Conservation (phyloP, 2,888 invertebrate species). For the Tetragonula carbonaria region DNA sequence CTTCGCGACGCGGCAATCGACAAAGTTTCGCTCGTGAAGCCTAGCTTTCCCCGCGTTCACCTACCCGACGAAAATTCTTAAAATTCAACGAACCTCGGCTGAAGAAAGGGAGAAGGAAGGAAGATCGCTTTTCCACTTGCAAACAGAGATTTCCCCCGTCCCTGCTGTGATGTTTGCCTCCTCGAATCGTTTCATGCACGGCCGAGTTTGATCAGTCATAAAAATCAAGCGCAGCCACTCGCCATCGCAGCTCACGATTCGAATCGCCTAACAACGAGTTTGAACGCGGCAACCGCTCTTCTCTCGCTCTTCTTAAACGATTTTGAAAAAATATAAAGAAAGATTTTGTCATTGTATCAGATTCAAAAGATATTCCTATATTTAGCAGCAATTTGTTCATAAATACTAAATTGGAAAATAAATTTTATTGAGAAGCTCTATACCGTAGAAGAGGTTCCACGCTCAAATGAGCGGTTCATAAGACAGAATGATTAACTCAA, state of each 20-base stretch:
- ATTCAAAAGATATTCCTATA: too few relatives aligned
- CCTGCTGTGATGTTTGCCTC: conserved; percentile 9
- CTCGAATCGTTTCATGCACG: not conserved
- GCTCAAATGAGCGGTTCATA: too few relatives aligned
- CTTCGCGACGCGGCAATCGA: conserved; percentile 55
- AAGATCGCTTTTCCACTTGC: conserved; percentile 58
- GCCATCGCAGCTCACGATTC: conserved; percentile 8
- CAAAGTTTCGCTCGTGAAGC: conserved; percentile 50
- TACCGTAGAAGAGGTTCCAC: too few relatives aligned
- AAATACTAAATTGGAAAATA: too few relatives aligned
- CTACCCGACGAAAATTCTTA: conserved; percentile 36
- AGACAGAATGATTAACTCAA: too few relatives aligned
- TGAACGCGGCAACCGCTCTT: too few relatives aligned
- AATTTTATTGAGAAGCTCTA: too few relatives aligned
- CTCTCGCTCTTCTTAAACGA: too few relatives aligned
- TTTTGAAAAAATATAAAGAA: too few relatives aligned
- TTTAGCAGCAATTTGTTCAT: too few relatives aligned
- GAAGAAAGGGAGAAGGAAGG: not conserved
- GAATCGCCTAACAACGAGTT: not conserved
- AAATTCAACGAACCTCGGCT: conserved; percentile 64
- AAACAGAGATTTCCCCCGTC: conserved; percentile 38
- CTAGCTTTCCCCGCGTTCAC: conserved; percentile 11
- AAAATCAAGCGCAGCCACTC: conserved; percentile 37
- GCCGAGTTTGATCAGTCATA: conserved; percentile 38
- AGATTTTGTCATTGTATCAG: too few relatives aligned